phyloP scores from a whole-genome alignment of 2,797 vertebrate species.

The Gouania willdenowi region DNA sequence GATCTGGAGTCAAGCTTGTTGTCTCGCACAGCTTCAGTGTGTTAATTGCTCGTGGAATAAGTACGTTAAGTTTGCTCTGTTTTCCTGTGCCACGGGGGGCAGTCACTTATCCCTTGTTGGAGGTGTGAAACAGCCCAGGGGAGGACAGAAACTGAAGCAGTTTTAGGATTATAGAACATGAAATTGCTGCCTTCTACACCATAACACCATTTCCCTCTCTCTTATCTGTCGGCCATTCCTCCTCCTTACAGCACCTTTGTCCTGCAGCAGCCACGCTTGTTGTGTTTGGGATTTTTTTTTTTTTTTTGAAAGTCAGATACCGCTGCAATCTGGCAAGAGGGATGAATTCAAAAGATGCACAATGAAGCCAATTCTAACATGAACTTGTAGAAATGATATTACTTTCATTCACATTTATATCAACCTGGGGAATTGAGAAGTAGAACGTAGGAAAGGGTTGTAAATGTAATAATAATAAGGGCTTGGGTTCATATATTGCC shows the following conservation, averaged over 20 bases:
- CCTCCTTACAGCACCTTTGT: constrained; percentile 1
- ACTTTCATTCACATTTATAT: not conserved
- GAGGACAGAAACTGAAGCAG: constrained; percentile 32
- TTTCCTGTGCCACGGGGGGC: constrained; percentile 18
- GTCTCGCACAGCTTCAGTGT: constrained; percentile 44
- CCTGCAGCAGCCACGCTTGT: constrained; percentile 6
- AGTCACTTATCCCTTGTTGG: constrained; percentile 45
- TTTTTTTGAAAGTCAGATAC: no score
- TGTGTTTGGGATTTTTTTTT: constrained; percentile 7
- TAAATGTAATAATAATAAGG: no score
- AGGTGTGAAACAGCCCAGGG: constrained; percentile 53
- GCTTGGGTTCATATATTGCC: no score
- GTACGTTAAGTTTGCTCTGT: constrained; percentile 28
- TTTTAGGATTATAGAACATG: constrained; percentile 57
- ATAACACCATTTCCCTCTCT: constrained; percentile 12
- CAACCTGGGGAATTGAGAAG: no score
- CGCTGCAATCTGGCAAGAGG: no score
- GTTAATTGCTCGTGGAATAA: constrained; percentile 56
- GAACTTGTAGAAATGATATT: no score
- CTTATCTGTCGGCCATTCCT: constrained; percentile 16
- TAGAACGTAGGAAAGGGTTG: no score
- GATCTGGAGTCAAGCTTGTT: constrained; percentile 29
- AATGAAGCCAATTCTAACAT: no score
- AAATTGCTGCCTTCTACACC: constrained; percentile 51
- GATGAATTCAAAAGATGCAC: no score